Evolutionary conservation across 2,888 invertebrate species (phyloP).

Genomic region (Pherbina coryleti): DNA sequence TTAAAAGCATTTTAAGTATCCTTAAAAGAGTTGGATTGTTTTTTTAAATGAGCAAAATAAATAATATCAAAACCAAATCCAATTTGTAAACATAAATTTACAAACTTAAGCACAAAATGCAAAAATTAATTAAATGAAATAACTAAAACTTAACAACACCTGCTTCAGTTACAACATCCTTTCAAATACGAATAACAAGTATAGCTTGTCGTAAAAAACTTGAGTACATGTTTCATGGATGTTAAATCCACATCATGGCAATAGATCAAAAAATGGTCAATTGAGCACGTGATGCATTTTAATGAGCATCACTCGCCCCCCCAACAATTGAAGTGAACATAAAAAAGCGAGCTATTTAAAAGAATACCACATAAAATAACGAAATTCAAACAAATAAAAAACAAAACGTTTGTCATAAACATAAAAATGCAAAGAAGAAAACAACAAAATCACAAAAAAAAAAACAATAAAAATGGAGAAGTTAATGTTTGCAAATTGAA

Average conservation of each 20-base stretch:
- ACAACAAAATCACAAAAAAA: not conserved
- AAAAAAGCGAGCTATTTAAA: not conserved
- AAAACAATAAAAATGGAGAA: not conserved
- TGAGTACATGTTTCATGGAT: not conserved
- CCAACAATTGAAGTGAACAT: constrained; percentile 3
- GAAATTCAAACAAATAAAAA: not conserved
- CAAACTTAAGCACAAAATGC: too few relatives aligned
- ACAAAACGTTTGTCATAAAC: not conserved
- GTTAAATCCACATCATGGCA: not conserved
- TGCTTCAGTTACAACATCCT: too few relatives aligned
- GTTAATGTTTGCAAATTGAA: not conserved
- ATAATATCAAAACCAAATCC: too few relatives aligned
- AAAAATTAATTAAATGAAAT: too few relatives aligned
- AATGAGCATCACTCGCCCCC: not conserved
- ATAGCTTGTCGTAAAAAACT: not conserved
- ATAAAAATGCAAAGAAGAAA: not conserved
- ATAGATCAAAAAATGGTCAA: constrained; percentile 9
- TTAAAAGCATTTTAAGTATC: too few relatives aligned
- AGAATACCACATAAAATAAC: not conserved
- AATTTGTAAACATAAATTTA: too few relatives aligned
- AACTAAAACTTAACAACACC: too few relatives aligned
- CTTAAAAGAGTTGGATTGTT: too few relatives aligned
- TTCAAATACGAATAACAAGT: not conserved
- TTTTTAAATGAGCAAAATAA: too few relatives aligned
- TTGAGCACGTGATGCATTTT: constrained; percentile 23